phyloP scores from a whole-genome alignment of 2,888 invertebrate species.

The Leptopilina drosophilae region DNA sequence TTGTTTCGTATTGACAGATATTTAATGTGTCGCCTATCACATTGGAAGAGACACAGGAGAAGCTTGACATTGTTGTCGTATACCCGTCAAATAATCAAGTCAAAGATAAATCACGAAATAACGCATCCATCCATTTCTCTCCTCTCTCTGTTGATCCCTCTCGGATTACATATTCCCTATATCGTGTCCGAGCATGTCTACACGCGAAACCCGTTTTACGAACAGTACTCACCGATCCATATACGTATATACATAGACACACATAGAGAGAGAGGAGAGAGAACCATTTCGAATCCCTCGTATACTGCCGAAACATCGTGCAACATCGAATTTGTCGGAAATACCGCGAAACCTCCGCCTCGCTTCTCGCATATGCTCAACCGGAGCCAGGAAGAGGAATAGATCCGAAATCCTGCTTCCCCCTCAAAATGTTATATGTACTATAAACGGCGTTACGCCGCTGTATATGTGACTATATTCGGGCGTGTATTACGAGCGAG shows the following conservation, averaged over 20 bases:
- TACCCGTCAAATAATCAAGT: constrained; percentile 29
- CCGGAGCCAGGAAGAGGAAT: constrained; percentile 31
- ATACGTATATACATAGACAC: not conserved
- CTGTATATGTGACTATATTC: not conserved
- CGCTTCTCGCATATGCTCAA: constrained; percentile 8
- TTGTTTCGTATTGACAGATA: too few species aligned
- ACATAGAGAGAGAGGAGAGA: not conserved
- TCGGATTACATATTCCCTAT: constrained; percentile 49
- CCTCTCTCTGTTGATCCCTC: constrained; percentile 26
- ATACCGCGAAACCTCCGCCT: constrained; percentile 54
- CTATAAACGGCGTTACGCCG: not conserved
- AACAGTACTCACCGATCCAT: constrained; percentile 41
- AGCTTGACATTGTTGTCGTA: constrained; percentile 28
- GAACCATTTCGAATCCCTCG: constrained; percentile 43
- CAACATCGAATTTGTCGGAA: constrained; percentile 61
- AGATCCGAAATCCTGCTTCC: constrained; percentile 12
- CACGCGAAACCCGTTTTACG: constrained; percentile 51
- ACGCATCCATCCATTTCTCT: constrained; percentile 30
- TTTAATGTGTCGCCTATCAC: not conserved
- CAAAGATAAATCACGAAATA: constrained; percentile 38
- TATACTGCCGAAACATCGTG: constrained; percentile 47
- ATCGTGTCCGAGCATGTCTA: constrained; percentile 34
- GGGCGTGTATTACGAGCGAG: constrained; percentile 13
- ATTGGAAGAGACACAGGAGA: not conserved
- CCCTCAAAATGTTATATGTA: too few species aligned